These are phyloP conservation scores for Trichogramma evanescens DNA, from an alignment of 2,888 invertebrate species.

Conservation along the genomic window DNA sequence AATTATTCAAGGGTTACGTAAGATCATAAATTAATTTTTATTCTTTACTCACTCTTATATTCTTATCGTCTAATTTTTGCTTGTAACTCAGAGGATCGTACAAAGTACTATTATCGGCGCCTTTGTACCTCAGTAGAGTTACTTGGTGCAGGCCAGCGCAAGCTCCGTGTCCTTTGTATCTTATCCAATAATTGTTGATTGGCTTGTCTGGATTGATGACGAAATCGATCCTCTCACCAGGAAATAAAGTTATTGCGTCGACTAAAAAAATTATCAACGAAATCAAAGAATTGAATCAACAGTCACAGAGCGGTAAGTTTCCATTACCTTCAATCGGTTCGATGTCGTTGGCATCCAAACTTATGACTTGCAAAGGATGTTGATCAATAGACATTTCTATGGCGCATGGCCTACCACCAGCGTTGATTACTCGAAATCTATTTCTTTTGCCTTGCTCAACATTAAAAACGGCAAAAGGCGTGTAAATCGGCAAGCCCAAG, in stretches of 20 bases:
- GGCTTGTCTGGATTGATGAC: conserved; percentile 67
- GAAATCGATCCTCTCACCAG: conserved; percentile 84
- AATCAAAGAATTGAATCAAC: background rate
- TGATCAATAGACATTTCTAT: conserved; percentile 76
- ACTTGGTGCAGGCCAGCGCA: conserved; percentile 58
- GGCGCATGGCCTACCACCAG: conserved; percentile 81
- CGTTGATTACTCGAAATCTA: conserved; percentile 75
- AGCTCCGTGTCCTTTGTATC: conserved; percentile 58
- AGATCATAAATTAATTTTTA: background rate
- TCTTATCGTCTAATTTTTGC: background rate
- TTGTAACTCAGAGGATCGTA: conserved; percentile 5
- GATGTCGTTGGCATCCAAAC: conserved; percentile 72
- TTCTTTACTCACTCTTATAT: background rate
- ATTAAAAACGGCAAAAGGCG: too few species aligned
- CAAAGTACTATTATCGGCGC: conserved; percentile 56
- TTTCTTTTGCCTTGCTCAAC: conserved; percentile 49
- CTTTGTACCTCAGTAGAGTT: conserved; percentile 63
- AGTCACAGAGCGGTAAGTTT: background rate
- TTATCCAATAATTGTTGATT: conserved; percentile 70
- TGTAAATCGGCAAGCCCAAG: too few species aligned
- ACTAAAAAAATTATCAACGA: conserved; percentile 40
- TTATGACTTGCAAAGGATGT: conserved; percentile 70
- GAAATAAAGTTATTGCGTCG: conserved; percentile 67
- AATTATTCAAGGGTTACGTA: background rate
- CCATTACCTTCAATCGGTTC: conserved; percentile 62